A percentile compares a stretch with the other conserved stretches of the same genome.
Conservation (phyloP, 92 coral and sea anemone genomes). For the Epizoanthus fatuus region DNA sequence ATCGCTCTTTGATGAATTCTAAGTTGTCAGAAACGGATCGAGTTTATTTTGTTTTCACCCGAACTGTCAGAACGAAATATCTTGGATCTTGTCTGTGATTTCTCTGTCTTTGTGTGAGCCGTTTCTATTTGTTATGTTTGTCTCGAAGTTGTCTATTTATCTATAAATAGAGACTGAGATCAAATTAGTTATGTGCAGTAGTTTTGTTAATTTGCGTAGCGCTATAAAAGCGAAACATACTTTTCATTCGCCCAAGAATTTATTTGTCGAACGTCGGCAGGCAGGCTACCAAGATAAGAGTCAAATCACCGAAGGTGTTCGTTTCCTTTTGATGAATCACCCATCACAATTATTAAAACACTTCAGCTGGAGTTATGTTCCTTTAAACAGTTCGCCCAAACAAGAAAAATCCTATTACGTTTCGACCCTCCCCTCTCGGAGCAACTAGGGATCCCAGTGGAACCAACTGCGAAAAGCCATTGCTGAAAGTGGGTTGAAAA, state of each 20-base stretch:
- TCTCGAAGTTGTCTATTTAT: constrained; percentile 6
- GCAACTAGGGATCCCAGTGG: too few species aligned
- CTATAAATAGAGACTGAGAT: not conserved
- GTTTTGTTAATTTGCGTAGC: not conserved
- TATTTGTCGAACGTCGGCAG: too few species aligned
- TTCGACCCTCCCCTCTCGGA: too few species aligned
- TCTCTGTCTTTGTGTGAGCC: not conserved
- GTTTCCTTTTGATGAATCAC: too few species aligned
- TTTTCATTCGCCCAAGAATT: not conserved
- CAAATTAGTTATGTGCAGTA: not conserved
- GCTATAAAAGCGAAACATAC: not conserved
- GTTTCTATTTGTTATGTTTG: not conserved
- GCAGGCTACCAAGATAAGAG: too few species aligned
- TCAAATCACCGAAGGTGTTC: too few species aligned
- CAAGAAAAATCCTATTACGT: too few species aligned
- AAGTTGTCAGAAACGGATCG: not conserved
- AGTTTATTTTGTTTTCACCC: not conserved
- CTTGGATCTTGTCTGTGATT: not conserved
- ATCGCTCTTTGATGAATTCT: not conserved
- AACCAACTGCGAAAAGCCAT: too few species aligned
- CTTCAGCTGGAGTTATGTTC: too few species aligned
- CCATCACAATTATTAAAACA: too few species aligned
- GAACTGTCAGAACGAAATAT: not conserved
- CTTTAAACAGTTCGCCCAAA: too few species aligned
- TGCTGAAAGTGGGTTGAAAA: too few species aligned